Evolutionary conservation across 1,140 invertebrate genomes (phyloP), one percentile per base, ranked within the genome.

Genomic region (Ceratosolen fusciceps): DNA sequence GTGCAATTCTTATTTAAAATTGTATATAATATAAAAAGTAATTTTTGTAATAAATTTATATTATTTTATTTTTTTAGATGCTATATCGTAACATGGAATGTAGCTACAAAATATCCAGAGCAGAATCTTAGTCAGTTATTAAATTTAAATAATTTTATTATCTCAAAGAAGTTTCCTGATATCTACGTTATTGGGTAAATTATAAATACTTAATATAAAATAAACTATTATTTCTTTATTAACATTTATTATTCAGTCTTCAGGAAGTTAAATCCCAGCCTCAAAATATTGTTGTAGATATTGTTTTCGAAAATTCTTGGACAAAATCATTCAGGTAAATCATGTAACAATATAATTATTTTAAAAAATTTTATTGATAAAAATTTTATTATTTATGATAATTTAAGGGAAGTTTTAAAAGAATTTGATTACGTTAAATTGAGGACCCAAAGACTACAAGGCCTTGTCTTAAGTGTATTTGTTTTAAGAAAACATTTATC

Each of bases 221-320:
- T 26, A 39, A 74, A 68, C 60, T 58, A 37, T 60, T 39, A 21
- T 58, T 65, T 58, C 49, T 8, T 73, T 75, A 12, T 72, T 81
- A 60, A 43, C 24, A 65, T 75, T 54, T 39, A 79, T 83, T 81
- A 85, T 90, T 77, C 84, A 95, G 95, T n/a, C 91, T 97, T 76
- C 96, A 98, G 91, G 96, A 98, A 91, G 94, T 98, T 0, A 97
- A 96, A 87, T 94, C 95, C 2, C 95, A 96, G 83, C 96, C 96
- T 10, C 95, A 96, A 84, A 95, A 96, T 88, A 93, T 96, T 85
- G 85, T 97, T 29, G 91, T 95, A 86, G 95, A 96, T 81, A 91
- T 94, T 21, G 86, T 98, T 49, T 95, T 96, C 87, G 94, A 95
- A 83, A 96, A 97, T 90, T 93, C 95, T 8, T 98, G 96, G 96